Evolutionary conservation across 2,797 vertebrate genomes (phyloP).

Genomic region (Botia almorhae): DNA sequence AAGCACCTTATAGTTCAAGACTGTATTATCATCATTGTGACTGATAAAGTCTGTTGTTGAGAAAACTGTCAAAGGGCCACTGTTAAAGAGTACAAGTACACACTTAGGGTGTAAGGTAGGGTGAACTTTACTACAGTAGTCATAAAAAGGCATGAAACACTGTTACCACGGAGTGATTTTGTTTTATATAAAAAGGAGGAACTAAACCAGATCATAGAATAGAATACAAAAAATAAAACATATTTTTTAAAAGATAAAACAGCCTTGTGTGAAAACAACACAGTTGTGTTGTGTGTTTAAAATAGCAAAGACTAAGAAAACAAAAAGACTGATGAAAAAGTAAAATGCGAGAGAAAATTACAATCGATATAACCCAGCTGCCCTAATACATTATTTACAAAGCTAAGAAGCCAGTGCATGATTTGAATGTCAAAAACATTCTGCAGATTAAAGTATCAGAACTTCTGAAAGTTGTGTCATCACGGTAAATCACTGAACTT

Average conservation of each 20-base stretch:
- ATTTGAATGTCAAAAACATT: neutral
- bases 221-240: neutral
- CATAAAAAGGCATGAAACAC: neutral
- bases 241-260: neutral
- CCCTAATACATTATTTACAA: constrained; percentile 17
- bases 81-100: neutral
- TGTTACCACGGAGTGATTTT: neutral
- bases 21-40: neutral
- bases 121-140: constrained; percentile 29
- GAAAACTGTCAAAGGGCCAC: neutral
- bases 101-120: neutral
- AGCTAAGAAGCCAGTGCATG: constrained; percentile 19
- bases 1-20: neutral
- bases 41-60: neutral
- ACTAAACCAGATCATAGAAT: constrained; percentile 1
- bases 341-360: neutral
- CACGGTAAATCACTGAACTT: constrained; percentile 78
- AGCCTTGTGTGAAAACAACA: neutral
- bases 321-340: neutral
- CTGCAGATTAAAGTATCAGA: neutral
- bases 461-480: neutral
- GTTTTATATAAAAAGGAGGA: neutral
- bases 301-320: neutral
- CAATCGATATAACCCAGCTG: neutral
- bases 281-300: neutral